Percentiles rank a stretch among this genome's conserved stretches.
phyloP scores from a whole-genome alignment of 2,113 vertebrate species.

The Macrotis lagotis region DNA sequence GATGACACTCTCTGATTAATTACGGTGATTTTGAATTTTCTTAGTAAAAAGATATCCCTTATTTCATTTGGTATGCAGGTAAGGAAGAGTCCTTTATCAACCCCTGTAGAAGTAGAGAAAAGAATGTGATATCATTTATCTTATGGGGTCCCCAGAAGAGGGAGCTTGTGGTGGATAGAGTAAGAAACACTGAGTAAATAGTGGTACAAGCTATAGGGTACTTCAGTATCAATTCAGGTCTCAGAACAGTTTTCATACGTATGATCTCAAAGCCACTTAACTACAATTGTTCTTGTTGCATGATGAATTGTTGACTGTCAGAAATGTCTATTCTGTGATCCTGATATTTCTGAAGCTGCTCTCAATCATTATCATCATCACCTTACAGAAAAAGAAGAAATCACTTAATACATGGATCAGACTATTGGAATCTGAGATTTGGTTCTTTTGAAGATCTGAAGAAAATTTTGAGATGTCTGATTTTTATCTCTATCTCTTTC shows the following conservation, averaged over 20 bases:
- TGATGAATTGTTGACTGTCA: neutral
- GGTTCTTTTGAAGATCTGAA: neutral
- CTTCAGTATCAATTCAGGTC: neutral
- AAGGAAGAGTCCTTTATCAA: neutral
- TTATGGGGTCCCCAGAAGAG: neutral
- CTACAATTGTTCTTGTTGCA: neutral
- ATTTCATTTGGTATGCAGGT: neutral
- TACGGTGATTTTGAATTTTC: neutral
- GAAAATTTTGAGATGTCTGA: neutral
- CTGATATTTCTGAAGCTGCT: neutral
- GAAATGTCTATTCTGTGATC: neutral
- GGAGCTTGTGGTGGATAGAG: neutral
- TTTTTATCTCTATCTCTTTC: too few species aligned
- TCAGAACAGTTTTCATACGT: neutral
- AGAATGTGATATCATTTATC: neutral
- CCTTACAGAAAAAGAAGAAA: neutral
- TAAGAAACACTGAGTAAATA: neutral
- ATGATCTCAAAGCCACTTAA: too few species aligned
- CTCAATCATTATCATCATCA: neutral
- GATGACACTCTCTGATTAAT: neutral
- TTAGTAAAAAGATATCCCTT: neutral
- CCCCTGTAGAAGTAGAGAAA: neutral
- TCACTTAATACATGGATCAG: too few species aligned
- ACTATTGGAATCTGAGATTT: neutral
- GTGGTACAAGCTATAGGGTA: neutral